A percentile compares a stretch with the other conserved stretches of the same genome.
These are phyloP conservation scores for Prenolepis imparis DNA, from an alignment of 2,888 invertebrate genomes.

Conservation along the genomic window DNA sequence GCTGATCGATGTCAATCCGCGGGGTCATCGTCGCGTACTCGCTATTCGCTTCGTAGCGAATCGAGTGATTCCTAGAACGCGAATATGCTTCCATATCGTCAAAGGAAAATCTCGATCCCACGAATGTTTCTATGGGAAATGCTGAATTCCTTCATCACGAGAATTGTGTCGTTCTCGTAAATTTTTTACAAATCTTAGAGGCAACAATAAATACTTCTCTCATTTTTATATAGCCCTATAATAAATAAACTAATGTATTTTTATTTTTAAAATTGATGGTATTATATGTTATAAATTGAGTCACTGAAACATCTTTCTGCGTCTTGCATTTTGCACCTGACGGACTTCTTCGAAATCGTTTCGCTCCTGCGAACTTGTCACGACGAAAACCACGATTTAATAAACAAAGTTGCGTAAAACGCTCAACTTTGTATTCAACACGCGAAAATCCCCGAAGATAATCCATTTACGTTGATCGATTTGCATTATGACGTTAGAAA, in stretches of 20 bases:
- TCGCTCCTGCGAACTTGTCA: slow-evolving; percentile 20
- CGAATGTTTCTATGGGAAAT: slow-evolving; percentile 1
- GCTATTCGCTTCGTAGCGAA: slow-evolving; percentile 69
- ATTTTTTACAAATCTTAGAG: neutral
- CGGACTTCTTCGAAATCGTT: slow-evolving; percentile 21
- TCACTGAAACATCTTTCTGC: neutral
- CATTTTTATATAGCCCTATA: neutral
- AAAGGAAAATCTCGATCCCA: neutral
- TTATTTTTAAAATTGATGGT: neutral
- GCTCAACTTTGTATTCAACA: neutral
- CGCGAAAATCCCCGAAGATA: neutral
- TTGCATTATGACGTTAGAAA: neutral
- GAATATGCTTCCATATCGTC: neutral
- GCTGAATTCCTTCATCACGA: slow-evolving; percentile 1
- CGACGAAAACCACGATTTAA: slow-evolving; percentile 25
- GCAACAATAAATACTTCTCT: neutral
- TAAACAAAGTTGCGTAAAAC: neutral
- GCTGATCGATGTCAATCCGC: slow-evolving; percentile 82
- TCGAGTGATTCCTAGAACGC: slow-evolving; percentile 58
- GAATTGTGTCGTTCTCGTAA: neutral
- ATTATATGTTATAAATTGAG: neutral
- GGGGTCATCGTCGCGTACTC: slow-evolving; percentile 76
- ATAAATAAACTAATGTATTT: slow-evolving; percentile 14
- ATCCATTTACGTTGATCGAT: neutral
- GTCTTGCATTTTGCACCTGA: slow-evolving; percentile 33